phyloP scores from a whole-genome alignment of 2,888 invertebrate genomes.

The Mamestra brassicae region DNA sequence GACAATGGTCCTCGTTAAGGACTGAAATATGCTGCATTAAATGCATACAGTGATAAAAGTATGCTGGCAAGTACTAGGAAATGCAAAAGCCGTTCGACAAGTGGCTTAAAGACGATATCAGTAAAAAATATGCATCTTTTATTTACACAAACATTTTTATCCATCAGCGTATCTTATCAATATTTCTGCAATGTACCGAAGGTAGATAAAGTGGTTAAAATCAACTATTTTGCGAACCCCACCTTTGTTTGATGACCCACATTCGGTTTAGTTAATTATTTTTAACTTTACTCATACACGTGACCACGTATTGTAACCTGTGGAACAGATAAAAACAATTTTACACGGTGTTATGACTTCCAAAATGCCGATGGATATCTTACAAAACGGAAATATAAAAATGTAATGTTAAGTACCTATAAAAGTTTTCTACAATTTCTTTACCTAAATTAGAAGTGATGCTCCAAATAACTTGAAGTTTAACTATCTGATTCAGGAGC shows the following conservation, averaged over 20 bases:
- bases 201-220: constrained; percentile 81
- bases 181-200: constrained; percentile 85
- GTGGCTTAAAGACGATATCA: constrained; percentile 75
- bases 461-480: neutral
- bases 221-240: constrained; percentile 85
- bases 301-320: constrained; percentile 32
- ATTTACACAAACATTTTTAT: constrained; percentile 87
- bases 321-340: constrained; percentile 40
- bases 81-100: constrained; percentile 74
- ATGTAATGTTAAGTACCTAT: neutral
- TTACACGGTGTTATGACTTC: constrained; percentile 24
- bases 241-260: constrained; percentile 89
- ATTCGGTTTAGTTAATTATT: constrained; percentile 81
- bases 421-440: neutral
- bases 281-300: constrained; percentile 66
- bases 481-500: neutral
- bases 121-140: constrained; percentile 87
- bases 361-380: constrained; percentile 7
- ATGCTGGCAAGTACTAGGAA: constrained; percentile 61
- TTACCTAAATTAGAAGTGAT: neutral
- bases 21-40: constrained; percentile 40
- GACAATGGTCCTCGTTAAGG: constrained; percentile 26
- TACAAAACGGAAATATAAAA: neutral
- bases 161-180: constrained; percentile 85
- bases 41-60: constrained; percentile 47